A percentile compares a stretch with the other conserved stretches of the same genome.
Evolutionary conservation across 37 sponge, comb jelly and placozoan genomes (phyloP).

Genomic region (Aplysina aerophoba): DNA sequence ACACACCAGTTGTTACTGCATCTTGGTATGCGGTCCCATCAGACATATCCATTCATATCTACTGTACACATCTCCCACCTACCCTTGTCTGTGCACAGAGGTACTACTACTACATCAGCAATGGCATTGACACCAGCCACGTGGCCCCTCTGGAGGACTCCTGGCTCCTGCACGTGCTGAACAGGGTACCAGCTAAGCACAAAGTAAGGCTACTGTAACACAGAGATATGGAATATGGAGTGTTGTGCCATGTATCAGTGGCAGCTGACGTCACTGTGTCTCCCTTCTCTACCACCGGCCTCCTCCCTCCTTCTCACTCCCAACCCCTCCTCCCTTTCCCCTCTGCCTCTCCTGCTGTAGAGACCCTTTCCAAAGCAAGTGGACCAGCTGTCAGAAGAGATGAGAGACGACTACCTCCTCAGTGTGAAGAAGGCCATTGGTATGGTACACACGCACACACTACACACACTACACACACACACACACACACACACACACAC

Average conservation of each 20-base stretch:
- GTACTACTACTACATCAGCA: slow-evolving; percentile 96
- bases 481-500: slow-evolving; percentile 8
- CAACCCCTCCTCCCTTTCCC: neutral
- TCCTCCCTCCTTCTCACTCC: neutral
- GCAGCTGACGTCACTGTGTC: too few species aligned
- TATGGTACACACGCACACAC: too few species aligned
- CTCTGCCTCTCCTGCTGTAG: too few species aligned
- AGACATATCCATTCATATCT: slow-evolving; percentile 1
- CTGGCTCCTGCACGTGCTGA: slow-evolving; percentile 80
- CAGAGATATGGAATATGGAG: too few species aligned
- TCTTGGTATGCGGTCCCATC: neutral
- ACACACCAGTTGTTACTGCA: too few species aligned
- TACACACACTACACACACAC: too few species aligned
- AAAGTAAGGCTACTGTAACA: neutral
- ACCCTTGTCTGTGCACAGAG: slow-evolving; percentile 64
- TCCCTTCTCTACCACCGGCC: neutral
- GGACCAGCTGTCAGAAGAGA: slow-evolving; percentile 93
- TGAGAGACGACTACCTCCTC: slow-evolving; percentile 95
- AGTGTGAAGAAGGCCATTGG: slow-evolving; percentile 98
- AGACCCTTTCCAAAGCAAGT: slow-evolving; percentile 29
- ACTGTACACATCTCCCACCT: neutral
- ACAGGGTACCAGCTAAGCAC: slow-evolving; percentile 32
- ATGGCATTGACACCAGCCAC: slow-evolving; percentile 97
- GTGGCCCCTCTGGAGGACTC: slow-evolving; percentile 98
- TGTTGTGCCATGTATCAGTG: too few species aligned